Evolutionary conservation across 2,888 invertebrate species (phyloP).

Genomic region (Erynnis tages): DNA sequence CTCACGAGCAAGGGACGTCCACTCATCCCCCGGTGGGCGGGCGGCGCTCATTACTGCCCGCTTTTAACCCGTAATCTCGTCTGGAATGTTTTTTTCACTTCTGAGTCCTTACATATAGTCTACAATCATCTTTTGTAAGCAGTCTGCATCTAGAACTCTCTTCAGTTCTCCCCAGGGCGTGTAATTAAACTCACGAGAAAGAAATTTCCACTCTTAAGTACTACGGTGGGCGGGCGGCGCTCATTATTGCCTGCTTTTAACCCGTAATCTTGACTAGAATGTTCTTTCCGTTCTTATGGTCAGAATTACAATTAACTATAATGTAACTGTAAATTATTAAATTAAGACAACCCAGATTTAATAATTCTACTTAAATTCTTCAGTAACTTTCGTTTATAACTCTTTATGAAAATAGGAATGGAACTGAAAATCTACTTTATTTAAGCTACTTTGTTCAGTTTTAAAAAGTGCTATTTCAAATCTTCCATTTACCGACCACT

Average conservation of each 20-base stretch:
- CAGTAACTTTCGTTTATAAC: too few species aligned
- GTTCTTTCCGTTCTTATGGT: conserved; percentile 4
- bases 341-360: too few species aligned
- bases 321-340: neutral
- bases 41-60: conserved; percentile 74
- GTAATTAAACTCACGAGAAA: conserved; percentile 81
- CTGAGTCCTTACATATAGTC: too few species aligned
- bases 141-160: conserved; percentile 46
- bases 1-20: conserved; percentile 79
- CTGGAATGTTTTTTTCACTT: conserved; percentile 6
- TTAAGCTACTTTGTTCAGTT: neutral
- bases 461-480: neutral
- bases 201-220: conserved; percentile 77
- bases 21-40: conserved; percentile 48
- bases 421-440: neutral
- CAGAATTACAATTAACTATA: neutral
- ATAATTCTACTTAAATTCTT: too few species aligned
- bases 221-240: conserved; percentile 34
- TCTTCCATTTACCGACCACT: neutral
- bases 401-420: too few species aligned
- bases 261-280: conserved; percentile 17
- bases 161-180: conserved; percentile 65
- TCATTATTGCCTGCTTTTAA: conserved; percentile 79
- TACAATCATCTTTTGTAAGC: too few species aligned
- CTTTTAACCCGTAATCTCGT: conserved; percentile 46